Evolutionary conservation across 2,888 invertebrate species (phyloP), one percentile per base, ranked within the genome.

Genomic region (Carpatolechia fugitivella): DNA sequence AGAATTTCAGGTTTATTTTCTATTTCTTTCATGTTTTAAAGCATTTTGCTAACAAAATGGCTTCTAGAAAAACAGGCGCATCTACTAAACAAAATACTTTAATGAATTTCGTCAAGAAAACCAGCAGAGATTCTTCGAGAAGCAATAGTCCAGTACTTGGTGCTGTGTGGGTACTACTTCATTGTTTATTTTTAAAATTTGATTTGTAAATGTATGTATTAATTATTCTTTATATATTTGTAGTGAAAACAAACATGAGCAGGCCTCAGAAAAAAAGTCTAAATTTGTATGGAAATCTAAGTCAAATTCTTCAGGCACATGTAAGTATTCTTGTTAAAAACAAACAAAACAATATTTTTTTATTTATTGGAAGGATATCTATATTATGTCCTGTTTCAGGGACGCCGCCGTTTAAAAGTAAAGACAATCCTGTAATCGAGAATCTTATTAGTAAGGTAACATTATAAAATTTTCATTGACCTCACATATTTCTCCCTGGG

Each of bases 221-320:
- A 11, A 38, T 8, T 29, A 6, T 14, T 18, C 4, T 18, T 6
- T 1, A 18, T 38, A 41, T 57, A 14, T 38, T 58, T 68, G 7
- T 65, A 82, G 82, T 57, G 60, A 54, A n/a, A 60, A 52, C 18
- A 66, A 62, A 16, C 69, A 63, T 56, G 76, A 74, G 57, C 64
- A 60, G 59, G 58, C 38, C 47, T 61, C 69, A 10, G 81, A 78
- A 52, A 83, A 80, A 57, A 83, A 77, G 61, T 73, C 78, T 1
- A 83, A 78, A 64, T 85, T 84, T 71, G 80, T 82, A 5, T 83
- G 78, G 65, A 84, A 82, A 68, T 78, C 81, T 1, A 80, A 79
- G 57, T 76, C 64, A 4, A 56, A 36, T 33, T 61, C 57, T n/a
- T 57, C 67, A 3, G 54, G 61, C 24, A 52, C 70, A 55, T 80